These are phyloP conservation scores for Trematomus loennbergii DNA, from an alignment of 2,113 vertebrate genomes.

Conservation along the genomic window DNA sequence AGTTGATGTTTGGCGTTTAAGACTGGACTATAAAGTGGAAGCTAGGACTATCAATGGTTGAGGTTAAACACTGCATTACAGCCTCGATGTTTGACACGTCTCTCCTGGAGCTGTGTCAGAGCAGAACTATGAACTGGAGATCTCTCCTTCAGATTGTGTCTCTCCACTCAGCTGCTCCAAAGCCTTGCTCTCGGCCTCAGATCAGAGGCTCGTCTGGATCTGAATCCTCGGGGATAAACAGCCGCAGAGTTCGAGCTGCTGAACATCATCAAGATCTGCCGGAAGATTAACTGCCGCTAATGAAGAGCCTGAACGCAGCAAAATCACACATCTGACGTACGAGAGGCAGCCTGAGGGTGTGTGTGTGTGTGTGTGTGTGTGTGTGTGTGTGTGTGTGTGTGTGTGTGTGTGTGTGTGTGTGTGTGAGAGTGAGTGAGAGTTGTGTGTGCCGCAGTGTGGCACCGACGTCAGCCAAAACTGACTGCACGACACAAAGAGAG, in stretches of 20 bases:
- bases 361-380: slow-evolving; percentile 35
- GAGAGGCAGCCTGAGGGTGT: slow-evolving; percentile 11
- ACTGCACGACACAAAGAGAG: slow-evolving; percentile 42
- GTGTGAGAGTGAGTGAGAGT: slow-evolving; percentile 2
- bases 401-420: slow-evolving; percentile 11
- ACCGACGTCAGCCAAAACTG: slow-evolving; percentile 53
- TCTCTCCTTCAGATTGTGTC: too few species aligned
- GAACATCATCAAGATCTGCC: slow-evolving; percentile 25
- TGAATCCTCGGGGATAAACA: slow-evolving; percentile 6
- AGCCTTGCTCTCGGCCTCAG: background rate
- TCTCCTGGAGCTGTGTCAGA: background rate
- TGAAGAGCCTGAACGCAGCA: slow-evolving; percentile 26
- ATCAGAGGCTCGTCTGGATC: slow-evolving; percentile 36
- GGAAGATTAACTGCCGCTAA: slow-evolving; percentile 27
- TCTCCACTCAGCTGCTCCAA: too few species aligned
- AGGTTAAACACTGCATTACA: too few species aligned
- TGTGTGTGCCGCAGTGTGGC: slow-evolving; percentile 15
- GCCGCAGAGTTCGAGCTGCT: slow-evolving; percentile 1
- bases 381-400: slow-evolving; percentile 2
- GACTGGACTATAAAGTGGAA: background rate
- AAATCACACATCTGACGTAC: slow-evolving; percentile 41
- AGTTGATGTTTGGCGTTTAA: too few species aligned
- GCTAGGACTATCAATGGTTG: background rate
- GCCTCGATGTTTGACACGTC: background rate
- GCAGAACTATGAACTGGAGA: background rate